A percentile compares a stretch with the other conserved stretches of the same genome.
These are phyloP conservation scores for Scaptomyza reducta DNA, from an alignment of 2,888 invertebrate species.

Conservation along the genomic window DNA sequence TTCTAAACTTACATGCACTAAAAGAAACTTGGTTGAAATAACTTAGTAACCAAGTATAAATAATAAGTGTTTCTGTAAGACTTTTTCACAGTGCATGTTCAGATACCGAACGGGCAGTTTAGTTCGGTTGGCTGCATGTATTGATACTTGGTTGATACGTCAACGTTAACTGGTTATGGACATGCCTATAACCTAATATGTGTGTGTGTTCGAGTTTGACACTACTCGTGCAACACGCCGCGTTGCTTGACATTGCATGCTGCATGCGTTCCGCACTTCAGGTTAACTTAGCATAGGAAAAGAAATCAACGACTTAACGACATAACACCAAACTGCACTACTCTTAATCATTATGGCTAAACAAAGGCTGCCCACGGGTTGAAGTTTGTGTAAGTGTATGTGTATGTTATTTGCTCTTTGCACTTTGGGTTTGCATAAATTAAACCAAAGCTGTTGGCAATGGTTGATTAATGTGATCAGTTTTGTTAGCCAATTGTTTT, in stretches of 20 bases:
- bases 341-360: slow-evolving; percentile 28
- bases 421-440: slow-evolving; percentile 73
- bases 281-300: slow-evolving; percentile 24
- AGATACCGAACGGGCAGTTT: slow-evolving; percentile 24
- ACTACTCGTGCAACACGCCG: slow-evolving; percentile 57
- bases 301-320: slow-evolving; percentile 40
- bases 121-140: slow-evolving; percentile 26
- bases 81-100: slow-evolving; percentile 44
- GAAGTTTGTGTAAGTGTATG: not conserved
- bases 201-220: not conserved
- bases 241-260: slow-evolving; percentile 62
- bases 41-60: no score
- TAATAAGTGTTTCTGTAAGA: no score
- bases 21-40: not conserved
- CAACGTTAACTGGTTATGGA: slow-evolving; percentile 46
- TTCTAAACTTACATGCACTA: slow-evolving; percentile 3
- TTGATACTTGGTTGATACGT: slow-evolving; percentile 9
- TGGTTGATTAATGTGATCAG: slow-evolving; percentile 67
- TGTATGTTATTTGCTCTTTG: slow-evolving; percentile 60
- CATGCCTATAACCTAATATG: slow-evolving; percentile 19
- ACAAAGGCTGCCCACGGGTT: slow-evolving; percentile 4
- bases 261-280: slow-evolving; percentile 48
- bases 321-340: slow-evolving; percentile 31
- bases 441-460: slow-evolving; percentile 60
- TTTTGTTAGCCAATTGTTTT: slow-evolving; percentile 39